Conservation (phyloP, 2,113 vertebrate species). For the Proteles cristata region DNA sequence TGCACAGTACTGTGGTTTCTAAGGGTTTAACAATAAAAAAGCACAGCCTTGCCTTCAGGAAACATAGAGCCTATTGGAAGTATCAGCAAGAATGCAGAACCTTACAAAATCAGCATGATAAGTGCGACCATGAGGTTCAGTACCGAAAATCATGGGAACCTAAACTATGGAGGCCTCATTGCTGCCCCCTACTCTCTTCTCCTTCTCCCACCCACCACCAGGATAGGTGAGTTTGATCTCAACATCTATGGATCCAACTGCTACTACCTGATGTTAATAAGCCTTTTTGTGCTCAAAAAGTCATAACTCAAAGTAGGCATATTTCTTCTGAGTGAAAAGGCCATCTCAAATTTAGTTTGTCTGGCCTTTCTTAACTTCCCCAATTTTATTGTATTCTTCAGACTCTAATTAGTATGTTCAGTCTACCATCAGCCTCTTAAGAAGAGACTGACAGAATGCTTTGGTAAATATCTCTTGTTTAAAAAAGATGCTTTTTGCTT, state of each 20-base stretch:
- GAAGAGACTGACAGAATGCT: slow-evolving; percentile 31
- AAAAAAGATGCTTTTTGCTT: background rate
- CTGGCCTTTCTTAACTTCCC: background rate
- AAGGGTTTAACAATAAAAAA: background rate
- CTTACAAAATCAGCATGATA: background rate
- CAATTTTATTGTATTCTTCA: slow-evolving; percentile 34
- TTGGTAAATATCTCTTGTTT: background rate
- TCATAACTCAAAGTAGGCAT: background rate
- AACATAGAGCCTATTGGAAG: background rate
- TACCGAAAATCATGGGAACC: background rate
- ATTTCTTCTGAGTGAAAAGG: background rate
- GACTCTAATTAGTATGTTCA: background rate
- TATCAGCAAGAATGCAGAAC: background rate
- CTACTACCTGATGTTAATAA: background rate
- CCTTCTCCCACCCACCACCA: background rate
- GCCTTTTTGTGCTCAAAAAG: background rate
- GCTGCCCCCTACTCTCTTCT: background rate
- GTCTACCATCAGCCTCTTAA: background rate
- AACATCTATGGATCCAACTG: background rate
- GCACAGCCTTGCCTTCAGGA: background rate
- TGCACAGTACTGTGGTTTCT: background rate
- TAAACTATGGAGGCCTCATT: background rate
- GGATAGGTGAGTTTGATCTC: background rate
- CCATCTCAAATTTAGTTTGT: background rate
- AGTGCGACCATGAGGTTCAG: background rate